Evolutionary conservation across 2,888 invertebrate genomes (phyloP).

Genomic region (Dolichopus griseipennis): DNA sequence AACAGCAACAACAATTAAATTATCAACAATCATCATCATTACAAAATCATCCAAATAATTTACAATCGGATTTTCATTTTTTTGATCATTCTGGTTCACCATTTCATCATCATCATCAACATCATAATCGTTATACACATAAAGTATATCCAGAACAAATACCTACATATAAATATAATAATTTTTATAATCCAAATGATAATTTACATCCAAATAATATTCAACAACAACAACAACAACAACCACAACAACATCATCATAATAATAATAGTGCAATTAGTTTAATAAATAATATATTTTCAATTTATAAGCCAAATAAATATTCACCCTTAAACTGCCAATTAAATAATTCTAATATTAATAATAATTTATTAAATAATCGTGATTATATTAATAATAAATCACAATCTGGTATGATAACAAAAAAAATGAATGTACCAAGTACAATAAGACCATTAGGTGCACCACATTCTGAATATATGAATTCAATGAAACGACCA

Average conservation of each 20-base stretch:
- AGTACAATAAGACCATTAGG: slow-evolving; percentile 40
- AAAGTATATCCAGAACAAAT: slow-evolving; percentile 40
- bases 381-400: slow-evolving; percentile 7
- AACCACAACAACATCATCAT: slow-evolving; percentile 25
- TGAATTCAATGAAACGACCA: slow-evolving; percentile 46
- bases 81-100: slow-evolving; percentile 38
- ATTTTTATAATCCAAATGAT: slow-evolving; percentile 38
- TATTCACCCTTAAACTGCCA: slow-evolving; percentile 43
- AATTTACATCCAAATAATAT: slow-evolving; percentile 32
- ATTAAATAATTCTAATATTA: slow-evolving; percentile 39
- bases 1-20: slow-evolving; percentile 31
- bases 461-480: slow-evolving; percentile 36
- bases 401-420: not conserved
- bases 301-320: slow-evolving; percentile 43
- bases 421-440: slow-evolving; percentile 43
- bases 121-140: slow-evolving; percentile 26
- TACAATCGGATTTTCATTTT: slow-evolving; percentile 32
- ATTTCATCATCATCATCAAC: slow-evolving; percentile 20
- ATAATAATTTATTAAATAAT: slow-evolving; percentile 18
- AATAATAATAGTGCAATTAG: slow-evolving; percentile 35
- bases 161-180: slow-evolving; percentile 41
- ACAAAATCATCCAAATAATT: not conserved
- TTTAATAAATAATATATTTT: slow-evolving; percentile 43
- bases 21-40: not conserved
- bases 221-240: slow-evolving; percentile 21